Conservation (phyloP, 2,113 vertebrate species). For the Daubentonia madagascariensis region DNA sequence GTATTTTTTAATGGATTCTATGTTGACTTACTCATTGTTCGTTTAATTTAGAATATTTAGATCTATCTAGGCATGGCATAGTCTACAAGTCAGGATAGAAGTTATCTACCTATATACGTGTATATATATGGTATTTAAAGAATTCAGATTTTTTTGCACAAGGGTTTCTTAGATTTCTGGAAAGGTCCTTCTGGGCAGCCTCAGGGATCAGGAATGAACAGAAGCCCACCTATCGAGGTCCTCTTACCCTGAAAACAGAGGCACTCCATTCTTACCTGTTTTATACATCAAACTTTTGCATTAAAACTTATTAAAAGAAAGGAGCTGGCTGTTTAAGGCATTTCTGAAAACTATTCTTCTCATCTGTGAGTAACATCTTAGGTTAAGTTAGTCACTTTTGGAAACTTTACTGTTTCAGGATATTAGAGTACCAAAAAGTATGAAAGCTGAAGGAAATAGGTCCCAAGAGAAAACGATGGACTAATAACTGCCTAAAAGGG, state of each 20-base stretch:
- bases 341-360: not conserved
- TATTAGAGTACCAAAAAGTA: not conserved
- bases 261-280: not conserved
- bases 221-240: not conserved
- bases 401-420: not conserved
- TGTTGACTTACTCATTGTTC: not conserved
- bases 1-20: not conserved
- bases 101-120: not conserved
- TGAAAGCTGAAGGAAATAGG: not conserved
- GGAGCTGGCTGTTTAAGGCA: not conserved
- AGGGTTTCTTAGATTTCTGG: constrained; percentile 25
- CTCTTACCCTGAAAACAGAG: not conserved
- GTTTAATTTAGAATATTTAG: constrained; percentile 15
- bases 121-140: not conserved
- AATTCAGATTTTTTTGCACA: not conserved
- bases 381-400: not conserved
- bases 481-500: not conserved
- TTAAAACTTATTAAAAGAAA: not conserved
- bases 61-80: not conserved
- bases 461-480: constrained; percentile 16
- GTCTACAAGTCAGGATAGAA: not conserved
- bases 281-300: not conserved
- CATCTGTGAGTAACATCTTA: not conserved
- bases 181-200: not conserved
- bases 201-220: not conserved